These are phyloP conservation scores for Melipona quadrifasciata DNA, from an alignment of 1,140 invertebrate genomes.

Conservation along the genomic window DNA sequence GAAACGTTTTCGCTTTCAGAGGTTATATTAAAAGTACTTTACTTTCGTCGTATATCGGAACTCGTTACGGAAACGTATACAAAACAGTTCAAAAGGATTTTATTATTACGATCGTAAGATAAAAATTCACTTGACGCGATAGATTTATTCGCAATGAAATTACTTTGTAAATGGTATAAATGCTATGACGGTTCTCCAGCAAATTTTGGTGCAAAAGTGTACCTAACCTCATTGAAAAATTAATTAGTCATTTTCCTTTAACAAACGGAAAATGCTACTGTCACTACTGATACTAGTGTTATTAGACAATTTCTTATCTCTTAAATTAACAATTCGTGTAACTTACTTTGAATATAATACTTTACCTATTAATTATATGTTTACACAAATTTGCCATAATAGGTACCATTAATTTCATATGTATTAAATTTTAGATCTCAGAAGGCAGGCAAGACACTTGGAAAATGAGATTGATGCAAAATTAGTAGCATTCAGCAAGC, in stretches of 20 bases:
- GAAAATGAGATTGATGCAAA: conserved; percentile 99
- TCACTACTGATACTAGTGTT: too few relatives aligned
- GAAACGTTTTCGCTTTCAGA: neutral
- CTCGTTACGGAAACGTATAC: neutral
- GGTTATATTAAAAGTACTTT: neutral
- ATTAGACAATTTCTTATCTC: neutral
- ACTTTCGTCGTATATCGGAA: neutral
- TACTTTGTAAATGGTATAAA: neutral
- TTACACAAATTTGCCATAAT: too few relatives aligned
- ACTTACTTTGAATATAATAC: neutral
- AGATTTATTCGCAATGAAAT: neutral
- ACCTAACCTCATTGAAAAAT: neutral
- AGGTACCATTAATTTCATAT: neutral
- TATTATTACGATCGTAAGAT: neutral
- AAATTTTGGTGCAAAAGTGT: neutral
- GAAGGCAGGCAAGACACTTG: conserved; percentile 95
- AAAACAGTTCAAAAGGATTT: neutral
- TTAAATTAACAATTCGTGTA: neutral
- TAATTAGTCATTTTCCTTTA: neutral
- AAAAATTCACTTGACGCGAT: neutral
- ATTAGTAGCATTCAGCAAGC: conserved; percentile 96
- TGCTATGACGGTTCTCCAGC: neutral
- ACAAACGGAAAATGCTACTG: neutral
- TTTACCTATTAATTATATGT: neutral
- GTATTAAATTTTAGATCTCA: conserved; percentile 86